Evolutionary conservation across 2,113 vertebrate species (phyloP), one percentile per base, ranked within the genome.

Genomic region (Elephas maximus): DNA sequence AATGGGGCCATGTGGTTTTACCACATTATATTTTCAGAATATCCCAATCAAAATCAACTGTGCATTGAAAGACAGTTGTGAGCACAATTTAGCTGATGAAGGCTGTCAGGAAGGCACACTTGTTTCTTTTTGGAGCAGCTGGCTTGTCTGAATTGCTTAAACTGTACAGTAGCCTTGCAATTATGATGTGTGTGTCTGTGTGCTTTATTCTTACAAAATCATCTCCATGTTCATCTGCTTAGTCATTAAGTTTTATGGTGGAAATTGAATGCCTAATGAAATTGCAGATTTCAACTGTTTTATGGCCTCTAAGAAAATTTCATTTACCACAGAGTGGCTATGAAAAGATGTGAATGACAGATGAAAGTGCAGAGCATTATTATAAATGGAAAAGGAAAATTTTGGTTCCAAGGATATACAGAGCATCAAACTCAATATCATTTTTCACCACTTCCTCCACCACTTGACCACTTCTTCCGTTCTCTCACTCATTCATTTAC

Each of bases 291-390:
- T 86, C 93, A 91, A 92, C 89, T 87, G 85, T 80, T 93, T 96
- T 97, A 96, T 90, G 97, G 97, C 93, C 98, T 98, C 98, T 97
- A 97, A 98, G 90, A 96, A 98, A 98, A 98, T 96, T 95, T 98
- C 98, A 95, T 95, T 96, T 98, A 97, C 94, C 97, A 91, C 95
- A 74, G 85, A 97, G 89, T 98, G 97, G 98, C 97, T 98, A 97
- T 98, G 96, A 98, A 98, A 97, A 98, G 95, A 97, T 97, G 87
- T 98, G 98, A 99, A 87, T 98, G 98, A 96, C 98, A 98, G 98
- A 98, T 97, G 85, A 86, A 98, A 98, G 96, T 37, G 73, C 97
- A 96, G 78, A 97, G 95, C 87, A 96, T 96, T 98, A 98, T 97
- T 96, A 98, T 96, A 96, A 97, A 93, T 84, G 91, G 95, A 97